These are phyloP conservation scores for Cataglyphis altisquamis DNA, from an alignment of 2,888 invertebrate species.

Conservation along the genomic window DNA sequence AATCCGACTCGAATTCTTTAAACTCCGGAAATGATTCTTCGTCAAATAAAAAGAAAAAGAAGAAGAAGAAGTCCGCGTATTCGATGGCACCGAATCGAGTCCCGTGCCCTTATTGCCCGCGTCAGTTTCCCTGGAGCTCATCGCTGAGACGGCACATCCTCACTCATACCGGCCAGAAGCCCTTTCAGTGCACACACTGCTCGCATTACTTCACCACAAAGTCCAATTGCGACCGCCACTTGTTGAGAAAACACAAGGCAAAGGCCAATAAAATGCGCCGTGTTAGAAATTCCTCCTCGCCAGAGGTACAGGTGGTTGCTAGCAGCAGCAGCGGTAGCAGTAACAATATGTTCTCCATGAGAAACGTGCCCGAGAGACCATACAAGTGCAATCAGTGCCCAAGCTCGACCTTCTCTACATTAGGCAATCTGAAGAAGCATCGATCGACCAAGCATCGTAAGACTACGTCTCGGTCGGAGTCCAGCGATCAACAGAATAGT, in stretches of 20 bases:
- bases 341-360: constrained; percentile 87
- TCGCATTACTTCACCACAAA: constrained; percentile 98
- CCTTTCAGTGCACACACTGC: constrained; percentile 97
- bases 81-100: constrained; percentile 98
- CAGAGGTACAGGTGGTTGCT: constrained; percentile 75
- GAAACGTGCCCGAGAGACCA: constrained; percentile 92
- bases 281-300: constrained; percentile 85
- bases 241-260: constrained; percentile 94
- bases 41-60: constrained; percentile 80
- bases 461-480: constrained; percentile 81
- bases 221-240: constrained; percentile 98
- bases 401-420: constrained; percentile 93
- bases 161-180: constrained; percentile 98
- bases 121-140: constrained; percentile 99
- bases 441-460: constrained; percentile 90
- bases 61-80: constrained; percentile 95
- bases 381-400: constrained; percentile 94
- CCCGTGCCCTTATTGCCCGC: constrained; percentile 96
- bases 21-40: constrained; percentile 86
- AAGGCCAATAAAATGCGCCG: constrained; percentile 81
- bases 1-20: constrained; percentile 89
- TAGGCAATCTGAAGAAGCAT: constrained; percentile 93
- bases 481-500: constrained; percentile 79
- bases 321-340: constrained; percentile 78
- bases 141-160: constrained; percentile 97